Conservation (phyloP, 2,888 invertebrate genomes). For the Cheilosia scutellata region DNA sequence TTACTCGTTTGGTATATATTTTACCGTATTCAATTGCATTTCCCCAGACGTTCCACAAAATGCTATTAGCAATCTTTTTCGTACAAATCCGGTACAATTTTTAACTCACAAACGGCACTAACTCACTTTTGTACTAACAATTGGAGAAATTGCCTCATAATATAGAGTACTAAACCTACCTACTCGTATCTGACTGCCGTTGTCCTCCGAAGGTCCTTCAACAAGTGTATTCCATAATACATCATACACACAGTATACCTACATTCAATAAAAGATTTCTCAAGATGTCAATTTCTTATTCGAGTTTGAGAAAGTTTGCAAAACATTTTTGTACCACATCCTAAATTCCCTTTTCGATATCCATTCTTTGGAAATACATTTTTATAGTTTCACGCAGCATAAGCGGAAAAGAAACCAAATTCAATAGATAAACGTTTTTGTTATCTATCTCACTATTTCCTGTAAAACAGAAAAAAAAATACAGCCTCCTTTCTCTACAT, state of each 20-base stretch:
- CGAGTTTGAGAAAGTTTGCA: neutral
- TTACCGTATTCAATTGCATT: too few relatives aligned
- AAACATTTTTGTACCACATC: neutral
- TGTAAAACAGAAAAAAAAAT: neutral
- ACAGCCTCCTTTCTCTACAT: slow-evolving; percentile 1
- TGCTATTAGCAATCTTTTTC: too few relatives aligned
- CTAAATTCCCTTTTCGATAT: neutral
- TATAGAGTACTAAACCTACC: too few relatives aligned
- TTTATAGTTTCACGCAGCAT: slow-evolving; percentile 5
- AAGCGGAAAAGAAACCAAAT: slow-evolving; percentile 10
- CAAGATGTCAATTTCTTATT: slow-evolving; percentile 5
- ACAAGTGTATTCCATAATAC: neutral
- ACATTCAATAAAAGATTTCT: too few relatives aligned
- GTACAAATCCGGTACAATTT: too few relatives aligned
- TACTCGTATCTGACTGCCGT: too few relatives aligned
- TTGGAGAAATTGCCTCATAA: too few relatives aligned
- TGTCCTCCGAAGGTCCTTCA: too few relatives aligned
- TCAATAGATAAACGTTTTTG: slow-evolving; percentile 42
- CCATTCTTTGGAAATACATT: slow-evolving; percentile 16
- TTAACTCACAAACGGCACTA: too few relatives aligned
- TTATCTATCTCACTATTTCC: neutral
- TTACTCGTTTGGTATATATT: too few relatives aligned
- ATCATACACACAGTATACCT: neutral
- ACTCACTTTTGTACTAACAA: too few relatives aligned
- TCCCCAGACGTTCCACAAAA: too few relatives aligned